Conservation (phyloP, 2,797 vertebrate genomes). For the Callimico goeldii region DNA sequence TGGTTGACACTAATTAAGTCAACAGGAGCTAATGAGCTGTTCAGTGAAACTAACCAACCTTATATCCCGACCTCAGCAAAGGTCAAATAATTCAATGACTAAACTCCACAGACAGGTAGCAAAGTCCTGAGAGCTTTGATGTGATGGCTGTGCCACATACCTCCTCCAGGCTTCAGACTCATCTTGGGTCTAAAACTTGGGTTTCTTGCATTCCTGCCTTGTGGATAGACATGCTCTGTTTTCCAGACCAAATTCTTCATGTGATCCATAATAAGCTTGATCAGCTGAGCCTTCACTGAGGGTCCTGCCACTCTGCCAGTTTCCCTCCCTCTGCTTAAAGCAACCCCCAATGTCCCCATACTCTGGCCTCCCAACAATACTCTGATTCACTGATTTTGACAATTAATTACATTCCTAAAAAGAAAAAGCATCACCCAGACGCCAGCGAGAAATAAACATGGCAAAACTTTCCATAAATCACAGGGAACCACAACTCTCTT, state of each 20-base stretch:
- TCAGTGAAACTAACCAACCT: slow-evolving; percentile 73
- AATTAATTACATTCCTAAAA: slow-evolving; percentile 57
- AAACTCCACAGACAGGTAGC: neutral
- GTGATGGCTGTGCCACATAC: slow-evolving; percentile 33
- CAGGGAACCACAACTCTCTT: neutral
- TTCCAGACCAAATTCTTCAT: neutral
- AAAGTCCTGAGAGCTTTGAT: slow-evolving; percentile 36
- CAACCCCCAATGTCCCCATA: neutral
- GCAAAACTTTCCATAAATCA: neutral
- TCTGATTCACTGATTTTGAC: slow-evolving; percentile 62
- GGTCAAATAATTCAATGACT: slow-evolving; percentile 58
- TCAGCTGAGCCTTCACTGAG: neutral
- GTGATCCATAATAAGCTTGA: neutral
- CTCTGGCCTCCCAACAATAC: neutral
- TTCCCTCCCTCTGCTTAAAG: slow-evolving; percentile 57
- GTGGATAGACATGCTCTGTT: neutral
- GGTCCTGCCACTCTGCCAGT: neutral
- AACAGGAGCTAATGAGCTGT: slow-evolving; percentile 71
- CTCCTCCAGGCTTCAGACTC: neutral
- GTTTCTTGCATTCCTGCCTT: accelerated
- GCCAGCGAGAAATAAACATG: neutral
- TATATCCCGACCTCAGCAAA: slow-evolving; percentile 65
- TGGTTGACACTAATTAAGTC: slow-evolving; percentile 63
- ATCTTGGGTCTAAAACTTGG: neutral
- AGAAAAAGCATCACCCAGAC: neutral